phyloP scores from a whole-genome alignment of 2,113 vertebrate genomes.

The Suricata suricatta region DNA sequence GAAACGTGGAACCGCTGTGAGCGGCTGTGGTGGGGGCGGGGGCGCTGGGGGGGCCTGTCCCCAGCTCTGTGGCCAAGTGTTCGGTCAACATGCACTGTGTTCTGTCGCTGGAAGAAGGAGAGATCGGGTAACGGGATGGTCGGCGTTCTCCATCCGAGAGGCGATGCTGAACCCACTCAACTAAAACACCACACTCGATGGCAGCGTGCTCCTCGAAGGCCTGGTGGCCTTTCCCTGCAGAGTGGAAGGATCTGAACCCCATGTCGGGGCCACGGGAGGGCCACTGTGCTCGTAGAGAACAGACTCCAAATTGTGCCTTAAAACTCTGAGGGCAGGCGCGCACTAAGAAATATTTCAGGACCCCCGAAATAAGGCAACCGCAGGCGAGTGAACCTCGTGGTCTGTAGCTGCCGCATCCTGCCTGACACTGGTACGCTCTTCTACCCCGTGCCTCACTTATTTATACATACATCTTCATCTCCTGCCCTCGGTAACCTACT shows the following conservation, averaged over 20 bases:
- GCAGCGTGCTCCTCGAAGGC: neutral
- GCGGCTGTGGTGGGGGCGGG: too few species aligned
- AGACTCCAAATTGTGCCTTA: neutral
- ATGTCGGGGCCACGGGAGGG: fast-evolving
- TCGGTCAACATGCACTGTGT: neutral
- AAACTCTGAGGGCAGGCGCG: neutral
- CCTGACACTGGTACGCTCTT: too few species aligned
- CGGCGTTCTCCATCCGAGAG: neutral
- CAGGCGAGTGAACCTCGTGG: neutral
- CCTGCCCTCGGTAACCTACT: neutral
- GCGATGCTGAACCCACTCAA: neutral
- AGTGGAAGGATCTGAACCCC: neutral
- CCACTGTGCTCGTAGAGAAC: fast-evolving
- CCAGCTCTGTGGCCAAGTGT: neutral
- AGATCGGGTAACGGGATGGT: neutral
- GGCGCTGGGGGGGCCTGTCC: neutral
- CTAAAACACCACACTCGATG: neutral
- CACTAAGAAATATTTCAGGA: neutral
- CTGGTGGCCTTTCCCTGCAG: neutral
- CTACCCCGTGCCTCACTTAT: neutral
- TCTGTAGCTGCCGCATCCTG: neutral
- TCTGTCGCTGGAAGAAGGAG: neutral
- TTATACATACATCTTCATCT: neutral
- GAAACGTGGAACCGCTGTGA: neutral
- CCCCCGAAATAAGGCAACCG: neutral